These are phyloP conservation scores for Lamprologus callipterus DNA, from an alignment of 2,113 vertebrate species.

Conservation along the genomic window DNA sequence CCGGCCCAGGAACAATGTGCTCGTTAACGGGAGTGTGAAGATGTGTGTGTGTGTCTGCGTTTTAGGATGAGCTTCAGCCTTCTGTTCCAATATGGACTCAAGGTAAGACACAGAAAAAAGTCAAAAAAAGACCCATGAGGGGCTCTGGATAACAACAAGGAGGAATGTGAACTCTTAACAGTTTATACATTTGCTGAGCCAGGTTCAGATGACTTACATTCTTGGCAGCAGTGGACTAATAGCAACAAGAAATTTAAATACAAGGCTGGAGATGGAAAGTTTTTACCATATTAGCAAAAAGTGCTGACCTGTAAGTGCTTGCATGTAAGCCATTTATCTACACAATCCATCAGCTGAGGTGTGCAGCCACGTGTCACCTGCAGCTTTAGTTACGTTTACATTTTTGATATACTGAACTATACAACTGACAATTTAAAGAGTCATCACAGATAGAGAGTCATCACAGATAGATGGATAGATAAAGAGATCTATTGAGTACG, in stretches of 20 bases:
- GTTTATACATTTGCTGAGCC: neutral
- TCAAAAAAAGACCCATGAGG: neutral
- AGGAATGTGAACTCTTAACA: neutral
- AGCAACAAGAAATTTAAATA: neutral
- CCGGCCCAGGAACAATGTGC: constrained; percentile 15
- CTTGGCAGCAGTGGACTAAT: neutral
- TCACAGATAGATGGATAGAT: neutral
- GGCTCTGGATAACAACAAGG: neutral
- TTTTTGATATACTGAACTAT: neutral
- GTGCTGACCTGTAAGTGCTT: neutral
- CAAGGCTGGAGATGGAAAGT: neutral
- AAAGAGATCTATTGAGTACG: neutral
- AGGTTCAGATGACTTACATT: neutral
- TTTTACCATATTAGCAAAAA: neutral
- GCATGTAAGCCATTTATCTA: neutral
- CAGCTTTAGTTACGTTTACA: neutral
- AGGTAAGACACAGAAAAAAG: neutral
- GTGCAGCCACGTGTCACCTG: neutral
- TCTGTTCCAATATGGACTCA: neutral
- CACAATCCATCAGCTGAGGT: neutral
- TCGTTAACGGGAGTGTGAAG: neutral
- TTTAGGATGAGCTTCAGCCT: neutral
- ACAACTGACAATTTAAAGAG: neutral
- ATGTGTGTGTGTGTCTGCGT: neutral
- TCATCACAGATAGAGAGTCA: neutral